Percentiles rank a stretch among this genome's conserved stretches.
Conservation (phyloP, 2,113 vertebrate genomes). For the Eudorcas thomsonii region DNA sequence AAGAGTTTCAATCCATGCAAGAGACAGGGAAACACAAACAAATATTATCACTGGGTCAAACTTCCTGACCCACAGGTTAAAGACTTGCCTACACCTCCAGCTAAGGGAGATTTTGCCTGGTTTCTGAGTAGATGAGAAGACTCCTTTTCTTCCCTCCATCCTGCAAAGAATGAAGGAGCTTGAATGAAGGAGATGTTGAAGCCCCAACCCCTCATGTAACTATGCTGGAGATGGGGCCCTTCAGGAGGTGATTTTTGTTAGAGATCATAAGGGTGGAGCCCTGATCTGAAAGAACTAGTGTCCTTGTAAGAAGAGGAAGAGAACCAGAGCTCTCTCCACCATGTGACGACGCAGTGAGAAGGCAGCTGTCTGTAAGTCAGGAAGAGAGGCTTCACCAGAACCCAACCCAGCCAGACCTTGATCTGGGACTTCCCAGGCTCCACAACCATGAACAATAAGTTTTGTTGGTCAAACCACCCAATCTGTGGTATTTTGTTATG, state of each 20-base stretch:
- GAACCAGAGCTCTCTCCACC: background rate
- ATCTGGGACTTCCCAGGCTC: background rate
- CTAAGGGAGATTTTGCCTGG: background rate
- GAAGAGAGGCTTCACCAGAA: background rate
- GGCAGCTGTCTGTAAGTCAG: background rate
- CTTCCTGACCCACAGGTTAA: background rate
- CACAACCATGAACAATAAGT: background rate
- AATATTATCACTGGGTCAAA: background rate
- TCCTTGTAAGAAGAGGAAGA: background rate
- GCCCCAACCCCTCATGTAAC: background rate
- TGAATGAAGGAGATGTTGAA: background rate
- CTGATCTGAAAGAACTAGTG: background rate
- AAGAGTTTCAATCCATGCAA: background rate
- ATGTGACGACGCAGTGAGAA: background rate
- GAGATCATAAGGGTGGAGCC: background rate
- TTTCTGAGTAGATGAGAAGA: background rate
- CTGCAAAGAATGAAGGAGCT: background rate
- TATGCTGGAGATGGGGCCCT: background rate
- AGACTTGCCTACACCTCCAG: background rate
- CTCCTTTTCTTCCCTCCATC: background rate
- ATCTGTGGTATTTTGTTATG: background rate
- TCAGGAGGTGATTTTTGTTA: background rate
- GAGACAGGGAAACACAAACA: constrained; percentile 31
- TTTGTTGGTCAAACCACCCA: background rate
- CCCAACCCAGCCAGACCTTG: background rate